Conservation (phyloP, 2,888 invertebrate species). For the Nephrotoma flavescens region DNA sequence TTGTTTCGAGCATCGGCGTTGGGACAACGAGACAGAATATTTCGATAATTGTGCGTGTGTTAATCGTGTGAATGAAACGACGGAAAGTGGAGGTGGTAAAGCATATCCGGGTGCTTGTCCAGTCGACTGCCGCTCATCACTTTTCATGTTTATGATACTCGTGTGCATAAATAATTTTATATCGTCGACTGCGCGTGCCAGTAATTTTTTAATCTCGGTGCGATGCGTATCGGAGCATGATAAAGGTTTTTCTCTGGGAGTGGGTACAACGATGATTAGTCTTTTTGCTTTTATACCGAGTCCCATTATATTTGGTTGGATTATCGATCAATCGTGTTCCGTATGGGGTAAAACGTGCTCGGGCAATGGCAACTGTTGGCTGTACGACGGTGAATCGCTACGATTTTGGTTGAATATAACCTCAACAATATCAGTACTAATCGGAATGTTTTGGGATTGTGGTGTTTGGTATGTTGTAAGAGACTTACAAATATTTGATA, state of each 20-base stretch:
- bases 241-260: conserved; percentile 56
- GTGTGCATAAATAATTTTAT: conserved; percentile 42
- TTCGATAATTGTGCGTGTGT: not conserved
- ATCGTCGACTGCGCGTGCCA: conserved; percentile 44
- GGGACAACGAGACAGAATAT: conserved; percentile 31
- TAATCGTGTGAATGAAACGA: not conserved
- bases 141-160: conserved; percentile 38
- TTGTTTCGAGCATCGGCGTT: conserved; percentile 33
- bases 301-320: conserved; percentile 59
- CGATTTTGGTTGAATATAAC: conserved; percentile 49
- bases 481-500: conserved; percentile 52
- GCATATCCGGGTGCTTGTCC: conserved; percentile 39
- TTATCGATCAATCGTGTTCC: conserved; percentile 45
- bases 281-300: conserved; percentile 60
- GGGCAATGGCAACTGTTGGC: conserved; percentile 57
- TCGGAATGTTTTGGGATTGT: conserved; percentile 49
- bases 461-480: conserved; percentile 56
- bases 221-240: conserved; percentile 57
- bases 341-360: conserved; percentile 64
- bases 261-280: conserved; percentile 51
- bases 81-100: conserved; percentile 23
- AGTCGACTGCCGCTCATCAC: conserved; percentile 40
- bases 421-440: conserved; percentile 45
- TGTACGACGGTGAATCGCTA: conserved; percentile 50
- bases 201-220: conserved; percentile 44